Conservation (phyloP, 2,113 vertebrate species). For the Rousettus leschenaultii region DNA sequence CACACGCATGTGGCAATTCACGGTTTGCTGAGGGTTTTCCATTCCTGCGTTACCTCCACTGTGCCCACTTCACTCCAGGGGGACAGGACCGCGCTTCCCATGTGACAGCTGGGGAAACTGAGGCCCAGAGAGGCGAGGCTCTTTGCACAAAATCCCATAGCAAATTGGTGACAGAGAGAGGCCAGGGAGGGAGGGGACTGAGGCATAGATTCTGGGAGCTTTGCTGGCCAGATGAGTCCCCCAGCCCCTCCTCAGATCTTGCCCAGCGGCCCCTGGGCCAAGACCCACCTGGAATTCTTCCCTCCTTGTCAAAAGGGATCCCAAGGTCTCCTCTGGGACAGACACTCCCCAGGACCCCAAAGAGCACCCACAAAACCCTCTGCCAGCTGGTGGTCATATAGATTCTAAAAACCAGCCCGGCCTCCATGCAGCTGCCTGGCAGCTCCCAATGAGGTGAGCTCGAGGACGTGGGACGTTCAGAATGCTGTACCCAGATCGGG, state of each 20-base stretch:
- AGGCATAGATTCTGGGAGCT: not conserved
- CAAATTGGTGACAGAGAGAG: not conserved
- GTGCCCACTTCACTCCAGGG: not conserved
- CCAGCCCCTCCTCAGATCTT: not conserved
- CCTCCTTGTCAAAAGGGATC: not conserved
- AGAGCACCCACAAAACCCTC: not conserved
- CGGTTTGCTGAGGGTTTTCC: not conserved
- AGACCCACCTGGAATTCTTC: not conserved
- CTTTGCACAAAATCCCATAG: not conserved
- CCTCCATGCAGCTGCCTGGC: not conserved
- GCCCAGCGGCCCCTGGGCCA: not conserved
- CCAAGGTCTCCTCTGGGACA: not conserved
- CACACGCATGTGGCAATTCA: fast-evolving
- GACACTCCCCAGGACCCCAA: not conserved
- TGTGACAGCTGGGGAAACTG: not conserved
- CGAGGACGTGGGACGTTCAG: not conserved
- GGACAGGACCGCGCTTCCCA: fast-evolving
- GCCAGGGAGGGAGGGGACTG: not conserved
- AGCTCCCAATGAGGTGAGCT: not conserved
- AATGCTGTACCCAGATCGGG: not conserved
- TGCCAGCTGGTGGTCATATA: not conserved
- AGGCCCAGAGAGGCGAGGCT: not conserved
- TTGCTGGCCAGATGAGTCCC: not conserved
- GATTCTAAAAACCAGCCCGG: not conserved
- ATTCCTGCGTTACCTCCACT: no score